Evolutionary conservation across 1,140 invertebrate genomes (phyloP), one percentile per base, ranked within the genome.

Genomic region (Wasmannia auropunctata): DNA sequence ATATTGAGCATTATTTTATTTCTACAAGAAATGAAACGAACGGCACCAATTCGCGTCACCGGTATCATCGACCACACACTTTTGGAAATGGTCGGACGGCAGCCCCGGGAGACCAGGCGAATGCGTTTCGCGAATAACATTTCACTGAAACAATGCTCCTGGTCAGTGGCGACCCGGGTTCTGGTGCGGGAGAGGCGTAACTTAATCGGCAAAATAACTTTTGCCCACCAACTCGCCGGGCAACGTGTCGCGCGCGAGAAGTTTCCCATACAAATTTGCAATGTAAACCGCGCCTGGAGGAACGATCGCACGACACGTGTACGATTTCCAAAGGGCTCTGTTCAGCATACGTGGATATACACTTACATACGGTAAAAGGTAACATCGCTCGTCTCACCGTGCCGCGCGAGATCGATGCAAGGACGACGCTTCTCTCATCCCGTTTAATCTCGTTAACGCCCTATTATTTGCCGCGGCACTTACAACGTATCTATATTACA

Each of bases 191-290:
- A 7, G 37, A 40, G 49, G 1, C 84, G 85, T 93, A 94, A 94
- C 93, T 94, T 93, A 94, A 94, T 93, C 93, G 91, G 70, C 28
- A 79, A 90, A 89, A 88, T 91, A 94, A 94, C 89, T 93, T 93
- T 86, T 77, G 90, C 75, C n/a, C 74, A 31, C 56, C 77, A 65
- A 89, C 79, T 56, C 51, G 81, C 22, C 46, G 85, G 65, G 51
- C 86, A 89, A 88, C 67, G 87, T 91, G 91, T 91, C 56, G 86
- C 34, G 49, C 70, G 80, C 67, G 87, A 86, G 83, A 92, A 94
- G 90, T 94, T 94, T 91, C 69, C 79, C 87, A 90, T n/a, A 92
- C 89, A 76, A 94, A 94, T 94, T 94, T 94, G 93, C 94, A 94
- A 94, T 94, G 92, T 94, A 94, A 94, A 94, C 93, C 81, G 90